Percentiles rank a stretch among this genome's conserved stretches.
Conservation (phyloP, 2,888 invertebrate species). For the Caenorhabditis auriculariae region DNA sequence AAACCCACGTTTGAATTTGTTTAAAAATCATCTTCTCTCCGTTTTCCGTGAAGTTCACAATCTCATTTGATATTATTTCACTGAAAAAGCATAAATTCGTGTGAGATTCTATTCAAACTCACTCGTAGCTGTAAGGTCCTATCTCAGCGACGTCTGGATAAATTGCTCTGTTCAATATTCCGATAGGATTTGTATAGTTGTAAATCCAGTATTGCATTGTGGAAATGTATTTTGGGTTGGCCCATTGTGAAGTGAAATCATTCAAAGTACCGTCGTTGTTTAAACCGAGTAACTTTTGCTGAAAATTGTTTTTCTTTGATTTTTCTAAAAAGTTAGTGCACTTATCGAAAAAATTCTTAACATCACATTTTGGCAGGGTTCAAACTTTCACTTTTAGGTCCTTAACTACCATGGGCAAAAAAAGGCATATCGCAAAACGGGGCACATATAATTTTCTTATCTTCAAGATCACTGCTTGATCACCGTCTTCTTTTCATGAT, state of each 20-base stretch:
- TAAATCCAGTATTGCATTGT: slow-evolving; percentile 41
- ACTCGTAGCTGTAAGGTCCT: slow-evolving; percentile 52
- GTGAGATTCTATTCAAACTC: slow-evolving; percentile 4
- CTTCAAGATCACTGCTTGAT: no score
- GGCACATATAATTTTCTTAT: no score
- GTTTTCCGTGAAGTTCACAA: slow-evolving; percentile 21
- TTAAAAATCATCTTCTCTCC: slow-evolving; percentile 36
- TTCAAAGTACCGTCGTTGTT: slow-evolving; percentile 45
- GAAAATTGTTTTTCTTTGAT: slow-evolving; percentile 8
- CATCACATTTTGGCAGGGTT: no score
- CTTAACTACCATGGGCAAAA: no score
- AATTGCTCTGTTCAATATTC: slow-evolving; percentile 44
- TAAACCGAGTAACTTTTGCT: slow-evolving; percentile 41
- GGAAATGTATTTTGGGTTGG: slow-evolving; percentile 30
- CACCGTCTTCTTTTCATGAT: no score
- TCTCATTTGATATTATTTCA: slow-evolving; percentile 35
- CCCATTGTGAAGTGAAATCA: slow-evolving; percentile 40
- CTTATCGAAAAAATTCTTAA: no score
- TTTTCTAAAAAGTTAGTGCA: background rate
- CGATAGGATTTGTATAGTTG: slow-evolving; percentile 47
- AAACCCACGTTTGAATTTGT: slow-evolving; percentile 34
- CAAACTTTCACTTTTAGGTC: no score
- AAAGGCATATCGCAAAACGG: no score
- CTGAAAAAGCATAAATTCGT: slow-evolving; percentile 13
- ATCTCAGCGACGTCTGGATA: slow-evolving; percentile 47